Conservation (phyloP, 2,113 vertebrate genomes). For the Cavia porcellus region DNA sequence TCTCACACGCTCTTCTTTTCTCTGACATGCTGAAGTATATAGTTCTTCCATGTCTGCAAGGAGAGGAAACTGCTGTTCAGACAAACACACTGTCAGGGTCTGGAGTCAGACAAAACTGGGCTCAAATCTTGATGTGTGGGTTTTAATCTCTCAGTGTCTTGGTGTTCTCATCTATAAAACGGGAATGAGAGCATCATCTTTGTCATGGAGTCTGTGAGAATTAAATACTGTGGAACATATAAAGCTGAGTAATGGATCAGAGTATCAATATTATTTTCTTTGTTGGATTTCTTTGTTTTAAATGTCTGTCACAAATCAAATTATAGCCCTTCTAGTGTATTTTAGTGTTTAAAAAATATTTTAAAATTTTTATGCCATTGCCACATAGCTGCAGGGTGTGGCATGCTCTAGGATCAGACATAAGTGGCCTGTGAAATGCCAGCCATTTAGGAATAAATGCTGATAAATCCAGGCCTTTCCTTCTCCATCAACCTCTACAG, state of each 20-base stretch:
- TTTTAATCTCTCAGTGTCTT: background rate
- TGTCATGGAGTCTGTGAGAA: background rate
- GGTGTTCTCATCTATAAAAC: background rate
- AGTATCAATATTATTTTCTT: background rate
- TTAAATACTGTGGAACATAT: background rate
- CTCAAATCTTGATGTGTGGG: background rate
- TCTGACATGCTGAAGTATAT: background rate
- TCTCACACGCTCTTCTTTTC: background rate
- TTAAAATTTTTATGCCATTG: background rate
- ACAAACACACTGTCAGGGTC: accelerated
- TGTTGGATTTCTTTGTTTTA: background rate
- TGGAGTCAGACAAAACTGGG: background rate
- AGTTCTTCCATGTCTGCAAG: background rate
- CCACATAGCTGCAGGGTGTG: background rate
- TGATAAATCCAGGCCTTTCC: background rate
- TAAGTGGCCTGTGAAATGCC: background rate
- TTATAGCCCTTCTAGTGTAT: background rate
- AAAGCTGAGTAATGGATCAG: background rate
- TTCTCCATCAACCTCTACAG: background rate
- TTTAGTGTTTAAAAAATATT: background rate
- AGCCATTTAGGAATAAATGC: background rate
- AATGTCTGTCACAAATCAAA: background rate
- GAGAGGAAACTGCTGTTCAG: background rate
- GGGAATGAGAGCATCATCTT: background rate
- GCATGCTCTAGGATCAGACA: background rate